Percentiles rank a stretch among this genome's conserved stretches.
Evolutionary conservation across 1,140 invertebrate genomes (phyloP).

Genomic region (Cherax destructor): DNA sequence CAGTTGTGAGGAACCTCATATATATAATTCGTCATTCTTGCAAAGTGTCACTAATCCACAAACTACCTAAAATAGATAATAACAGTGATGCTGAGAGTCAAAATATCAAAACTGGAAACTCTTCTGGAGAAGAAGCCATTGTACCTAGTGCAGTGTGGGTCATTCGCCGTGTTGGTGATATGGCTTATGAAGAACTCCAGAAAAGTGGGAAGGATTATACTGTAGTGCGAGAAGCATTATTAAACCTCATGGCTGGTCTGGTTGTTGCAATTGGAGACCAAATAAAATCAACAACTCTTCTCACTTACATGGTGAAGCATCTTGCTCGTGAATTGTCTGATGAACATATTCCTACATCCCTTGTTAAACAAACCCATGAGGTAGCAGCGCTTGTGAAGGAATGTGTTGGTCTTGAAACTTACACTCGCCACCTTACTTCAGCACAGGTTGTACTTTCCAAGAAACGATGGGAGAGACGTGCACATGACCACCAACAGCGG

Average conservation of each 20-base stretch:
- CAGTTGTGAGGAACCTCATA: constrained; percentile 68
- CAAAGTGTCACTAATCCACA: constrained; percentile 48
- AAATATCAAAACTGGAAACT: neutral
- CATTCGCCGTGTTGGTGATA: constrained; percentile 50
- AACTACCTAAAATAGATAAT: neutral
- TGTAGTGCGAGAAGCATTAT: constrained; percentile 54
- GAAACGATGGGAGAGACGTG: constrained; percentile 41
- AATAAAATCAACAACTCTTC: constrained; percentile 20
- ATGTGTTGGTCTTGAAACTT: constrained; percentile 61
- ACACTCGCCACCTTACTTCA: constrained; percentile 44
- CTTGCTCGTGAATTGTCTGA: constrained; percentile 64
- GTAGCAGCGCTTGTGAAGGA: constrained; percentile 64
- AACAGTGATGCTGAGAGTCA: constrained; percentile 3
- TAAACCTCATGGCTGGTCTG: constrained; percentile 71
- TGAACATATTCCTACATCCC: constrained; percentile 38
- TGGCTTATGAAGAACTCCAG: constrained; percentile 66
- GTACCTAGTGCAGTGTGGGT: constrained; percentile 65
- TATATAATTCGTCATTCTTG: constrained; percentile 65
- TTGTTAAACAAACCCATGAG: constrained; percentile 42
- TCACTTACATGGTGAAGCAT: constrained; percentile 62
- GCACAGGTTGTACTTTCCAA: constrained; percentile 43
- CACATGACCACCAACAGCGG: constrained; percentile 31
- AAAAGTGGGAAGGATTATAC: constrained; percentile 46
- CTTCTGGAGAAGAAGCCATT: neutral
- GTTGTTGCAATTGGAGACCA: constrained; percentile 46